Percentiles rank a stretch among this genome's conserved stretches.
phyloP scores from a whole-genome alignment of 2,113 vertebrate genomes.

The Oncorhynchus kisutch region DNA sequence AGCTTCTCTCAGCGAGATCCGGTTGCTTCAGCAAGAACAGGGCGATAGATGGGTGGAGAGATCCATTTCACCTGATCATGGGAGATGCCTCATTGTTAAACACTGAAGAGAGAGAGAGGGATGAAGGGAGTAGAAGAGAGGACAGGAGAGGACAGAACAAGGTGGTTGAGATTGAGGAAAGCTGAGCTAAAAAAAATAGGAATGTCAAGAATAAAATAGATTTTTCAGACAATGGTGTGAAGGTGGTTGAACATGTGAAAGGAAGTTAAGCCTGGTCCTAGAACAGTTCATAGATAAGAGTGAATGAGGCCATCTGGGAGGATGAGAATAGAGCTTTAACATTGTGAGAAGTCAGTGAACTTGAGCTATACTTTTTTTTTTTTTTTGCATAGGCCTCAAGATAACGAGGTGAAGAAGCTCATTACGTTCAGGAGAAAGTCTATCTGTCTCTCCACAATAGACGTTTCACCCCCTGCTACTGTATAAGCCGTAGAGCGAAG shows the following conservation, averaged over 20 bases:
- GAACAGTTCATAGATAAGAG: neutral
- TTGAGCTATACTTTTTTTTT: neutral
- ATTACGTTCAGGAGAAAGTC: neutral
- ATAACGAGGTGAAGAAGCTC: neutral
- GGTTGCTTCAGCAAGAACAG: slow-evolving; percentile 31
- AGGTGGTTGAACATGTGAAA: neutral
- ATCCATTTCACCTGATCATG: slow-evolving; percentile 8
- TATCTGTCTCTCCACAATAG: neutral
- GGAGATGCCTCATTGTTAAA: slow-evolving; percentile 15
- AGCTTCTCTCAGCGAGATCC: slow-evolving; percentile 60
- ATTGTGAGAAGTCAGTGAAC: neutral
- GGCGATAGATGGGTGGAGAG: neutral
- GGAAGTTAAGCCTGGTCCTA: too few species aligned
- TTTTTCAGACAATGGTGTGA: neutral
- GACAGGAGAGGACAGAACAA: neutral
- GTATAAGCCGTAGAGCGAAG: neutral
- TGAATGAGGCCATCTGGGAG: neutral
- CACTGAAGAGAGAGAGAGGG: neutral
- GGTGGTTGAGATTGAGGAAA: neutral
- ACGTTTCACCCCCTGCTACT: neutral
- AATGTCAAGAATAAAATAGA: neutral
- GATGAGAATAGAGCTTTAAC: too few species aligned
- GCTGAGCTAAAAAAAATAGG: neutral
- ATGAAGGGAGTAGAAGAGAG: neutral
- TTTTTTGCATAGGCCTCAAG: neutral